Evolutionary conservation across 2,113 vertebrate species (phyloP), one percentile per base, ranked within the genome.

Genomic region (Petromus typicus): DNA sequence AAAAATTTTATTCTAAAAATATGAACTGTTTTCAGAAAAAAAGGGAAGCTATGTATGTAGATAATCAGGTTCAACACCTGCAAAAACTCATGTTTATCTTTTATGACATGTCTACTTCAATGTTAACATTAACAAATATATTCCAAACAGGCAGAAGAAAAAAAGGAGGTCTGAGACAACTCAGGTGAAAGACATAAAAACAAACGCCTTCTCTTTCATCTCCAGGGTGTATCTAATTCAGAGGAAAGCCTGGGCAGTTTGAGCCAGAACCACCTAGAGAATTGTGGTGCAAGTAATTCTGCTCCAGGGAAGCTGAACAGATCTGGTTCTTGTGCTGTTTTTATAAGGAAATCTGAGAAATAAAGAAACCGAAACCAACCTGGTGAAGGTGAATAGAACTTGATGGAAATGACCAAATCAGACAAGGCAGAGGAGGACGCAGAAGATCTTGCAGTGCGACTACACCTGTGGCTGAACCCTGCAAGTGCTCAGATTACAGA

Each of bases 331-430:
- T 25, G 48, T 1, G 17, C 32, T 97, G 61, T 97, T 96, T 95
- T 95, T 90, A 13, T 56, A 97, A 97, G 86, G 96, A 97, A 95
- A 97, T 73, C 54, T 90, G 95, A 98, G 97, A 97, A 89, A 91
- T 69, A 57, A 0, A 88, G 90, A 96, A 94, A 98, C 87, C 57
- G 66, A 96, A 97, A 91, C 45, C 88, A 94, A 73, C 91, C 76
- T 75, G 63, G 95, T 81, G 89, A 95, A 94, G 79, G 69, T 86
- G 83, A 95, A 76, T 30, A 94, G 90, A 92, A 91, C 54, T 51
- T 86, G 87, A 71, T 34, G 48, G 79, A 90, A 89, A 86, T 30
- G 54, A 95, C 79, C 7, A 90, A 92, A 45, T 69, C 30, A 16
- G 27, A 43, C 25, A 10, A 51, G 22, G 40, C 5, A 32, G 40